Conservation (phyloP, 2,888 invertebrate genomes). For the Andrena marginata region DNA sequence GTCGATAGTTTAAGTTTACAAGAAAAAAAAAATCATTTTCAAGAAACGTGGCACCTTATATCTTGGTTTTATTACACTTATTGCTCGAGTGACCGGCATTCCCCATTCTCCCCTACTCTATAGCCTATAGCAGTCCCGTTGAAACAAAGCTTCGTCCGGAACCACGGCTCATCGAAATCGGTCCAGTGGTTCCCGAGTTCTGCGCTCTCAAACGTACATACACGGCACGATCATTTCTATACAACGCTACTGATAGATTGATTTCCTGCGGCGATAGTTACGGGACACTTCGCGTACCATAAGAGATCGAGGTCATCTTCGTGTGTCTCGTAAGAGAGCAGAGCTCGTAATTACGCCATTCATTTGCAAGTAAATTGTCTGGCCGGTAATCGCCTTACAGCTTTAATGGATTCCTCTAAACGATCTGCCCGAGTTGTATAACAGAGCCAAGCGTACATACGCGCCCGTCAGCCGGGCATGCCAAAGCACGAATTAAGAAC, state of each 20-base stretch:
- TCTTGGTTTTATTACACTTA: too few relatives aligned
- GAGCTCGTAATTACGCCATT: neutral
- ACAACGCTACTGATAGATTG: too few relatives aligned
- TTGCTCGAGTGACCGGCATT: too few relatives aligned
- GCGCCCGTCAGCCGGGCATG: neutral
- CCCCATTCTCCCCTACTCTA: too few relatives aligned
- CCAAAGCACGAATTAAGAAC: neutral
- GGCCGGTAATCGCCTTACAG: neutral
- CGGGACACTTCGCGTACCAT: neutral
- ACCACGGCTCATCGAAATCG: neutral
- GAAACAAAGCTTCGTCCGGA: too few relatives aligned
- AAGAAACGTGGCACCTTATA: too few relatives aligned
- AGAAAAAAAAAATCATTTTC: too few relatives aligned
- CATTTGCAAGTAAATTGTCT: neutral
- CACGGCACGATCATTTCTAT: too few relatives aligned
- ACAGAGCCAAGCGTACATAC: neutral
- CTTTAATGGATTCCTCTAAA: neutral
- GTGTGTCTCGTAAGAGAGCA: neutral
- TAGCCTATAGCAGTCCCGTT: too few relatives aligned
- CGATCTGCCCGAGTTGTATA: neutral
- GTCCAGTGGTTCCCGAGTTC: neutral
- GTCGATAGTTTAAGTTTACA: too few relatives aligned
- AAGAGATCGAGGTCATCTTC: neutral
- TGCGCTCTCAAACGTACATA: too few relatives aligned
- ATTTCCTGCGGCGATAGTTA: neutral